Conservation (phyloP, 2,113 vertebrate genomes). For the Apteryx mantelli region DNA sequence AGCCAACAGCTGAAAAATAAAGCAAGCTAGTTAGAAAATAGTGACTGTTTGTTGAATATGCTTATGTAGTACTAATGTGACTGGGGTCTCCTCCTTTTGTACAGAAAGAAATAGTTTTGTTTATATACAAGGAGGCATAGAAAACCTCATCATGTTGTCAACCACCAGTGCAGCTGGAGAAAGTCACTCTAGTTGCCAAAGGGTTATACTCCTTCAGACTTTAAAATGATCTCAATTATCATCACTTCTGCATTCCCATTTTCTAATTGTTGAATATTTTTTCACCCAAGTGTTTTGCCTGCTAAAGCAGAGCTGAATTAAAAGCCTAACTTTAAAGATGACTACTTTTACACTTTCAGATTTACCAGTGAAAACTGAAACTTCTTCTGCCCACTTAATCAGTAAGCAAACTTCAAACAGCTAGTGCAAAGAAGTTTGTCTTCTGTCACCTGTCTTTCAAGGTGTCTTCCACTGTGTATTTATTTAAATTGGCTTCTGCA, state of each 20-base stretch:
- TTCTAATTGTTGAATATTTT: neutral
- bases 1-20: neutral
- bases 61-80: no score
- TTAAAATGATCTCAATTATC: neutral
- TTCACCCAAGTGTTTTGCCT: neutral
- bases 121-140: no score
- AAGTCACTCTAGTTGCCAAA: neutral
- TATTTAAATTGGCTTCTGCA: neutral
- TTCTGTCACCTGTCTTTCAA: neutral
- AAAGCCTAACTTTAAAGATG: neutral
- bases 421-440: neutral
- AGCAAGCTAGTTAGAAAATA: neutral
- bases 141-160: neutral
- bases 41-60: neutral
- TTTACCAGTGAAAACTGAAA: neutral
- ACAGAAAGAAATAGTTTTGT: neutral
- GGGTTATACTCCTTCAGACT: neutral
- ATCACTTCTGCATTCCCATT: no score
- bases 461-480: neutral
- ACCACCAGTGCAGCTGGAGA: neutral
- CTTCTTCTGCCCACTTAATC: neutral
- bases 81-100: neutral
- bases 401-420: neutral
- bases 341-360: neutral
- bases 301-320: neutral